A percentile compares a stretch with the other conserved stretches of the same genome.
These are phyloP conservation scores for Zygogramma bicolorata DNA, from an alignment of 2,888 invertebrate genomes.

Conservation along the genomic window DNA sequence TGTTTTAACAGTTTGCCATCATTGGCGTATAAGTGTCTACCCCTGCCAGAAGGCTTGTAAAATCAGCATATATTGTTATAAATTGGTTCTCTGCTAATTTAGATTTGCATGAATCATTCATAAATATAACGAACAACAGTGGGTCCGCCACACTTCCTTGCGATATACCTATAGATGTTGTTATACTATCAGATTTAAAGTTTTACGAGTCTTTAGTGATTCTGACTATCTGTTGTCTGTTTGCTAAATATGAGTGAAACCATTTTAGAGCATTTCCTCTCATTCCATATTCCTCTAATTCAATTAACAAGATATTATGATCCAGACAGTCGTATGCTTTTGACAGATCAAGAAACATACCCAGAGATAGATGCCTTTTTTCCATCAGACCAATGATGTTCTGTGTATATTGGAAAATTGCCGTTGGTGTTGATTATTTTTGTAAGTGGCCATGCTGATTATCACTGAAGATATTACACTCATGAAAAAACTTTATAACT, in stretches of 20 bases:
- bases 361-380: conserved; percentile 15
- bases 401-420: conserved; percentile 3
- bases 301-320: conserved; percentile 12
- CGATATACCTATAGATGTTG: conserved; percentile 13
- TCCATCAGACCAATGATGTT: conserved; percentile 2
- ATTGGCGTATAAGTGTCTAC: not conserved
- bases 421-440: not conserved
- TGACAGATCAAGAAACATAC: conserved; percentile 14
- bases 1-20: not conserved
- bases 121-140: conserved; percentile 7
- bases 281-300: no score
- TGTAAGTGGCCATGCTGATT: no score
- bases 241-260: no score
- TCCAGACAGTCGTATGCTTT: conserved; percentile 12
- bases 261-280: no score
- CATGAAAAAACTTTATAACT: not conserved
- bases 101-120: conserved; percentile 16
- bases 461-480: not conserved
- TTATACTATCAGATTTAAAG: not conserved
- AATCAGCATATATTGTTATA: conserved; percentile 9
- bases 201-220: no score
- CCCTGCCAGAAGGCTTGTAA: conserved; percentile 19
- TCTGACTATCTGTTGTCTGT: no score
- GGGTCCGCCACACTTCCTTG: conserved; percentile 12
- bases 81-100: conserved; percentile 2